These are phyloP conservation scores for Zosterops japonicus DNA, from an alignment of 2,113 vertebrate species.

Conservation along the genomic window DNA sequence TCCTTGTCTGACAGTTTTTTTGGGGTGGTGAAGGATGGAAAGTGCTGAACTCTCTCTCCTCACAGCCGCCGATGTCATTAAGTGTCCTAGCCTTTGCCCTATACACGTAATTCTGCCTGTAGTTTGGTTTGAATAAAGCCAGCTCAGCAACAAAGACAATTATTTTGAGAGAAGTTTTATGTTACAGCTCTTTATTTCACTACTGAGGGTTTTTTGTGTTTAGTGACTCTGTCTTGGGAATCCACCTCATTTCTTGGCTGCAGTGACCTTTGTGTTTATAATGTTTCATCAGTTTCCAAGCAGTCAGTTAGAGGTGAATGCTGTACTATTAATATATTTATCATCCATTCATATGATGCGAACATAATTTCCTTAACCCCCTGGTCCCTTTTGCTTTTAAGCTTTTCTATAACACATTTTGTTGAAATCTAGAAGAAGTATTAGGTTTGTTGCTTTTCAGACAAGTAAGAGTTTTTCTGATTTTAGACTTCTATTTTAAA, in stretches of 20 bases:
- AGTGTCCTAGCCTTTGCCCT: background rate
- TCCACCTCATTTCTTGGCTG: constrained; percentile 5
- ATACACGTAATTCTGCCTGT: background rate
- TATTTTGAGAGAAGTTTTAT: constrained; percentile 33
- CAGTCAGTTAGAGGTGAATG: background rate
- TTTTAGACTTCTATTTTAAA: background rate
- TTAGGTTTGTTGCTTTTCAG: background rate
- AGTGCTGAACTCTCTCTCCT: background rate
- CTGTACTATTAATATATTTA: background rate
- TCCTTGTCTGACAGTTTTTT: background rate
- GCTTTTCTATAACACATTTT: background rate
- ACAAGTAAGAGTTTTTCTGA: background rate
- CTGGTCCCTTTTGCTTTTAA: background rate
- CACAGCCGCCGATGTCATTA: background rate
- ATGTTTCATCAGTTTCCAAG: constrained; percentile 2
- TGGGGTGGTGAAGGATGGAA: background rate
- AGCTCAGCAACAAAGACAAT: constrained; percentile 31
- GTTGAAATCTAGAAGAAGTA: background rate
- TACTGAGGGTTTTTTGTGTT: constrained; percentile 7
- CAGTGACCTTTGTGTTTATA: constrained; percentile 18
- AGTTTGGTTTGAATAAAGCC: constrained; percentile 11
- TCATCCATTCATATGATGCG: background rate
- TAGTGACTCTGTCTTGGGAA: background rate
- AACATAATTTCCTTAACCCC: background rate
- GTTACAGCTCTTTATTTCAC: constrained; percentile 30